A percentile compares a stretch with the other conserved stretches of the same genome.
These are phyloP conservation scores for Sturmia bella DNA, from an alignment of 2,888 invertebrate genomes.

Conservation along the genomic window DNA sequence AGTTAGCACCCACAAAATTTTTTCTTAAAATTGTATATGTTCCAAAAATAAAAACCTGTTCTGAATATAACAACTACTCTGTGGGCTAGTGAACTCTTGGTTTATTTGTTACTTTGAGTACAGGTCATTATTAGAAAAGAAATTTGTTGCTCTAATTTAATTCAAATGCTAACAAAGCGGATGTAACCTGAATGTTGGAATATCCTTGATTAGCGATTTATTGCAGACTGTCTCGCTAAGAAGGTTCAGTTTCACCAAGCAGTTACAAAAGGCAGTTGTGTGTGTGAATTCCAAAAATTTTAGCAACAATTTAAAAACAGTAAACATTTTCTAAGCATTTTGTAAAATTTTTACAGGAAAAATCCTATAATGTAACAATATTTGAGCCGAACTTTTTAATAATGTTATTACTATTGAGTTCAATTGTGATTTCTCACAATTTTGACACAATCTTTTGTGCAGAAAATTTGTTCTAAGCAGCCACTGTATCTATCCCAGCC, in stretches of 20 bases:
- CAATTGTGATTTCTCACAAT: too few species aligned
- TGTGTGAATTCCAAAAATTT: neutral
- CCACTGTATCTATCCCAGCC: too few species aligned
- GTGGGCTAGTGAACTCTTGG: constrained; percentile 51
- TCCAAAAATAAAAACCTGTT: too few species aligned
- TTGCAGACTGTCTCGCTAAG: neutral
- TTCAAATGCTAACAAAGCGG: constrained; percentile 14
- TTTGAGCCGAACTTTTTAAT: too few species aligned
- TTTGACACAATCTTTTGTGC: too few species aligned
- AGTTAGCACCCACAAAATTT: constrained; percentile 65
- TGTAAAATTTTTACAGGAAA: too few species aligned
- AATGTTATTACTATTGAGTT: too few species aligned
- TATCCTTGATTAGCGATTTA: constrained; percentile 33
- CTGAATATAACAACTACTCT: neutral
- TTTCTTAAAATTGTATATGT: neutral
- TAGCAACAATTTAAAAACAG: neutral
- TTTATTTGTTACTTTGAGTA: neutral
- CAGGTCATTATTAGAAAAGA: neutral
- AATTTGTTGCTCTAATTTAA: constrained; percentile 17
- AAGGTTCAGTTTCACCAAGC: too few species aligned
- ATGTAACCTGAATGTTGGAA: constrained; percentile 40
- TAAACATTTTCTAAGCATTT: neutral
- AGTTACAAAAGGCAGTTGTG: neutral
- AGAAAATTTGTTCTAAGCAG: too few species aligned
- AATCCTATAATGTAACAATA: too few species aligned